Percentiles rank a stretch among this genome's conserved stretches.
These are phyloP conservation scores for Taxidea taxus DNA, from an alignment of 2,113 vertebrate species.

Conservation along the genomic window DNA sequence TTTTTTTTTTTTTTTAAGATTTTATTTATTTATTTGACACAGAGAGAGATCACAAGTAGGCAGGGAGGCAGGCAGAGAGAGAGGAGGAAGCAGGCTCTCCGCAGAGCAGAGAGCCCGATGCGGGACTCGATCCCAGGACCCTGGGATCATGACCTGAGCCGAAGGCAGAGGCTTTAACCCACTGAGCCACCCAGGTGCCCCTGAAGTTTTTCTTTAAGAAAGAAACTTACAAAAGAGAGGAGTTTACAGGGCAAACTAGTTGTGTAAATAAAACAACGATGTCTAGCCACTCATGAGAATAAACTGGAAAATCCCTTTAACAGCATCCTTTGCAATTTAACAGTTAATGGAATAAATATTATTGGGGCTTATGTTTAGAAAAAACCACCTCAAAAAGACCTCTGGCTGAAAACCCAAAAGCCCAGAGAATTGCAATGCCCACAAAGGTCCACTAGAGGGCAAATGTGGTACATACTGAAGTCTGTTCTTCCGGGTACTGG, in stretches of 20 bases:
- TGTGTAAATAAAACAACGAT: slow-evolving; percentile 30
- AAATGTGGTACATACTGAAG: slow-evolving; percentile 36
- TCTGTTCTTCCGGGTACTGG: not conserved
- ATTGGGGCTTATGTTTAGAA: slow-evolving; percentile 24
- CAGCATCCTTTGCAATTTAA: not conserved
- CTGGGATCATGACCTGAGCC: too few relatives aligned
- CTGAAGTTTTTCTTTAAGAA: slow-evolving; percentile 8
- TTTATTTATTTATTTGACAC: too few relatives aligned
- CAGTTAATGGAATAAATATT: slow-evolving; percentile 34
- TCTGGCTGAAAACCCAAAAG: not conserved
- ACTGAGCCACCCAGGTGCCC: too few relatives aligned
- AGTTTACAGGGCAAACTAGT: slow-evolving; percentile 34
- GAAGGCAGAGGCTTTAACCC: too few relatives aligned
- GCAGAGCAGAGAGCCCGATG: too few relatives aligned
- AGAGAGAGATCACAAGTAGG: too few relatives aligned
- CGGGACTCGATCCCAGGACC: too few relatives aligned
- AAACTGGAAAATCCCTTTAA: slow-evolving; percentile 8
- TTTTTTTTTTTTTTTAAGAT: too few relatives aligned
- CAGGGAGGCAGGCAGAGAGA: too few relatives aligned
- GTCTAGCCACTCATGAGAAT: slow-evolving; percentile 35
- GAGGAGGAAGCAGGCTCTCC: too few relatives aligned
- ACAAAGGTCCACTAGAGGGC: slow-evolving; percentile 76
- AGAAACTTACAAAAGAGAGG: slow-evolving; percentile 5
- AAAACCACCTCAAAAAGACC: not conserved
- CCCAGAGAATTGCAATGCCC: slow-evolving; percentile 28